Evolutionary conservation across 2,797 vertebrate species (phyloP), one percentile per base, ranked within the genome.

Genomic region (Liparis tanakae): DNA sequence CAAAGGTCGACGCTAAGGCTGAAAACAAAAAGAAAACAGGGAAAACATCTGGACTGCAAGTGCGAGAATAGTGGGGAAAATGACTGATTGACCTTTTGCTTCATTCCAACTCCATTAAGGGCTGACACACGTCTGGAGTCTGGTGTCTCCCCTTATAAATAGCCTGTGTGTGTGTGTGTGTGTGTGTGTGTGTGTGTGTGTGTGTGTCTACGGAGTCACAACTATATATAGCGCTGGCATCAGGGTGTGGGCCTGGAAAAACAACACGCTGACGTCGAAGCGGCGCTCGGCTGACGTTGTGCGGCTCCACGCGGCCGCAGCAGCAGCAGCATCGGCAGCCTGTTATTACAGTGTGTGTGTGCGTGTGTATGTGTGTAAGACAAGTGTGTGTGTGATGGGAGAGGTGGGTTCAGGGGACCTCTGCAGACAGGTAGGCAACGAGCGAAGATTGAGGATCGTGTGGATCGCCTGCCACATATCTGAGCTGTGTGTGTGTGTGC

Each of bases 241-340:
- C 92, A 92, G 94, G 94, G 94, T 90, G 94, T 93, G 92, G 90
- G 87, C 92, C 89, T 90, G 93, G 92, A 94, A 95, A 94, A 94
- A 94, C 92, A 93, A 92, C 92, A 93, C 87, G 88, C 82, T 93
- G 93, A 94, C 93, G 92, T 93, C 50, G 89, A 83, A 85, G 74
- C 73, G 72, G 82, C 14, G 70, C 84, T 74, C 77, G 57, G 82
- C 81, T 94, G 93, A 94, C 92, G 93, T 93, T 51, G 74, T 89
- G 87, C 56, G 86, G 87, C 84, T 83, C 72, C 17, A 65, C 82
- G 80, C 76, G 55, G 88, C 90, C 83, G 12, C 88, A 41, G 39
- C 2, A 85, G 84, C 69, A 84, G 84, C 68, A 14, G 56, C 58
- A n/a, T n/a, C n/a, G 25, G 4, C 25, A 87, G 80, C 81, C 87